Evolutionary conservation across 1,140 invertebrate species (phyloP).

Genomic region (Ceratoteleas bidentatus): DNA sequence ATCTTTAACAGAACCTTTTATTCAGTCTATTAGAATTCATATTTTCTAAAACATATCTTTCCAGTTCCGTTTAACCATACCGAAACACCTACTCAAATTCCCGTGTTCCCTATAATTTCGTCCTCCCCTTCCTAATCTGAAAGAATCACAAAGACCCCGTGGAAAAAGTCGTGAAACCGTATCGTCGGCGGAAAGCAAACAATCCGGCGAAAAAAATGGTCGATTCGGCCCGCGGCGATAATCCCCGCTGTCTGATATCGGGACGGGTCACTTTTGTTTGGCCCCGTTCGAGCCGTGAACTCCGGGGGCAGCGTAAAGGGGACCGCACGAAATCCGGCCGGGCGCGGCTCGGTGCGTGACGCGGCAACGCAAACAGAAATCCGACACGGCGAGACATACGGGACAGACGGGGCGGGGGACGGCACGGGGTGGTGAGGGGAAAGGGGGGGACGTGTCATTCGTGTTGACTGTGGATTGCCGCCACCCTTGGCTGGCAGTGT

Average conservation of each 20-base stretch:
- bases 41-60: too few relatives aligned
- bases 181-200: too few relatives aligned
- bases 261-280: constrained; percentile 39
- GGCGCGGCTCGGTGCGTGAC: constrained; percentile 73
- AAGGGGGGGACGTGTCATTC: constrained; percentile 65
- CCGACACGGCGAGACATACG: constrained; percentile 71
- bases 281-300: constrained; percentile 14
- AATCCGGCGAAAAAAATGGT: too few relatives aligned
- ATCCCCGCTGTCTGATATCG: constrained; percentile 33
- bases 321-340: constrained; percentile 69
- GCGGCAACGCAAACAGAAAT: constrained; percentile 77
- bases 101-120: too few relatives aligned
- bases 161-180: too few relatives aligned
- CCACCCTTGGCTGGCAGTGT: constrained; percentile 72
- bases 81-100: too few relatives aligned
- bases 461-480: constrained; percentile 73
- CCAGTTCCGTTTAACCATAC: too few relatives aligned
- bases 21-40: too few relatives aligned
- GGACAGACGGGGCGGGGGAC: constrained; percentile 45
- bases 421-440: neutral
- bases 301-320: constrained; percentile 19
- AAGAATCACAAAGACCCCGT: too few relatives aligned
- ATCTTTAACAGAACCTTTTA: too few relatives aligned
- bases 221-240: constrained; percentile 7
- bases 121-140: too few relatives aligned